Evolutionary conservation across 2,797 vertebrate species (phyloP), one percentile per base, ranked within the genome.

Genomic region (Chromobotia macracanthus): DNA sequence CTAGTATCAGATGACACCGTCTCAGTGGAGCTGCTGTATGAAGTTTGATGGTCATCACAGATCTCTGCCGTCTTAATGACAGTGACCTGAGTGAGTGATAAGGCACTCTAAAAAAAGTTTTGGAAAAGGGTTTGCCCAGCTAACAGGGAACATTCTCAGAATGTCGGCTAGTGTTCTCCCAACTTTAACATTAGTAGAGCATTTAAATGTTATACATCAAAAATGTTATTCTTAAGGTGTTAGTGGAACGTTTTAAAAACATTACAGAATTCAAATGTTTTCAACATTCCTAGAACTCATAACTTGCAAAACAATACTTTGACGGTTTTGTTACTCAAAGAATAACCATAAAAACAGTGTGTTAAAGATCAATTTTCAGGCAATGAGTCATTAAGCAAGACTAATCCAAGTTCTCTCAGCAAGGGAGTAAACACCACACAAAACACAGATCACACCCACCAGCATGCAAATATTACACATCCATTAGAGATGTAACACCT

Each of bases 1-100:
- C 80, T 82, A 85, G 79, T 72, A 61, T 76, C 77, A 83, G 85
- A 85, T 82, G 83, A 83, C 83, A 65, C 65, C 63, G 48, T 73
- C 83, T 83, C 83, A 65, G 35, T 60, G 67, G 81, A 75, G 72
- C 38, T 38, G 66, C 64, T 63, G 61, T 78, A 28, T 28, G 28
- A 44, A 82, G 80, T 73, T 38, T 64, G 67, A 77, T 77, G 67
- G 41, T 80, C 76, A 79, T 81, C 61, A 75, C 53, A 35, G 51
- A 70, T 63, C 31, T 38, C 66, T 1, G 56, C 65, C 56, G 23
- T 25, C 19, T 18, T 51, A 75, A 18, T 35, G 55, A 25, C n/a
- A n/a, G n/a, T n/a, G n/a, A n/a, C n/a, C n/a, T n/a, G n/a, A n/a
- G n/a, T n/a, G n/a, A n/a, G n/a, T n/a, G n/a, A n/a, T n/a, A n/a